A percentile compares a stretch with the other conserved stretches of the same genome.
Evolutionary conservation across 1,140 invertebrate species (phyloP).

Genomic region (Glossosoma conforme): DNA sequence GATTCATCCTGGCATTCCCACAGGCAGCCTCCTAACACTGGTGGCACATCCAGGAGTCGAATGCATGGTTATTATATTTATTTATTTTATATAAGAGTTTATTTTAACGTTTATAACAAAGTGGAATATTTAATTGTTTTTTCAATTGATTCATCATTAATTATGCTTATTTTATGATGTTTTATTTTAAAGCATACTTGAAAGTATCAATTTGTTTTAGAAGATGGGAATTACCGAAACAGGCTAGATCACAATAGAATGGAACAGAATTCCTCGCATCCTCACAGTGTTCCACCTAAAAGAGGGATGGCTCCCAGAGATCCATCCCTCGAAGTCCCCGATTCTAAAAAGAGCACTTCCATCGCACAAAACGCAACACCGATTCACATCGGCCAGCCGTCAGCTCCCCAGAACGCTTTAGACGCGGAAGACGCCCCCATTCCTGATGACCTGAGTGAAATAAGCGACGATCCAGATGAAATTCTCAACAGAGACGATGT

Average conservation of each 20-base stretch:
- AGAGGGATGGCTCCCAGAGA: slow-evolving; percentile 14
- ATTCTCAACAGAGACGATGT: slow-evolving; percentile 75
- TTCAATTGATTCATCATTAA: too few species aligned
- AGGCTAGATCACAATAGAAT: slow-evolving; percentile 20
- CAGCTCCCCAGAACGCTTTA: slow-evolving; percentile 40
- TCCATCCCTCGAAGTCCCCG: slow-evolving; percentile 21
- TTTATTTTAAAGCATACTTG: not conserved
- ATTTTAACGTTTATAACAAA: slow-evolving; percentile 1
- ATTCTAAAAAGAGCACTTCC: slow-evolving; percentile 25
- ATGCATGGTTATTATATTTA: slow-evolving; percentile 18
- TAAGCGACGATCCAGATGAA: slow-evolving; percentile 81
- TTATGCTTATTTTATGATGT: not conserved
- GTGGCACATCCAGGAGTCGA: slow-evolving; percentile 16
- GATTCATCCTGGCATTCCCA: slow-evolving; percentile 27
- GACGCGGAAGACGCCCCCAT: slow-evolving; percentile 54
- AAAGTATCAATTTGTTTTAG: slow-evolving; percentile 10
- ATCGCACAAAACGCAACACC: slow-evolving; percentile 8
- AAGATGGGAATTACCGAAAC: slow-evolving; percentile 24
- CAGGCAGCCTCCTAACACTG: slow-evolving; percentile 12
- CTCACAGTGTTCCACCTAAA: slow-evolving; percentile 15
- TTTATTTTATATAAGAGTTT: not conserved
- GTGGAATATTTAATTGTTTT: too few species aligned
- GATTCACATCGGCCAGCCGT: slow-evolving; percentile 33
- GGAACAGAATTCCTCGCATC: slow-evolving; percentile 13
- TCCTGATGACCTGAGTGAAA: slow-evolving; percentile 76